phyloP scores from a whole-genome alignment of 2,888 invertebrate species.

The Lasioglossum vierecki region DNA sequence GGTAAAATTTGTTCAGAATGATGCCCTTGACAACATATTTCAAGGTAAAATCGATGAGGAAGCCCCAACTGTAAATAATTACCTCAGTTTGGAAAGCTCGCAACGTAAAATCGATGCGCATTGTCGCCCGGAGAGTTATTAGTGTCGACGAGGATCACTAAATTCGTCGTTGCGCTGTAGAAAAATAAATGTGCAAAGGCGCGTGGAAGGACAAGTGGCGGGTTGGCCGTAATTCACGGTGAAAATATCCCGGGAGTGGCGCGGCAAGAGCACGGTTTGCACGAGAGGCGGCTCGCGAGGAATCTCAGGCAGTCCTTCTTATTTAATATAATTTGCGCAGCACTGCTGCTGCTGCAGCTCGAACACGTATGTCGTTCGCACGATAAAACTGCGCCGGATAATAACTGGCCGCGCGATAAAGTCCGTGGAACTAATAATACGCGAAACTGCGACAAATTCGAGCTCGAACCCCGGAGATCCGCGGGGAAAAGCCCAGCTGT shows the following conservation, averaged over 20 bases:
- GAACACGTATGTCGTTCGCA: constrained; percentile 1
- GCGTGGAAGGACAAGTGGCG: background rate
- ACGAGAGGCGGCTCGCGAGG: background rate
- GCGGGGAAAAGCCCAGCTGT: constrained; percentile 40
- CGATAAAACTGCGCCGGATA: constrained; percentile 55
- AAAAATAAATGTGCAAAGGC: background rate
- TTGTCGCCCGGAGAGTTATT: background rate
- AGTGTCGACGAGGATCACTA: background rate
- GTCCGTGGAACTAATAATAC: constrained; percentile 61
- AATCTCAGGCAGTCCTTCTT: background rate
- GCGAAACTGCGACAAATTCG: constrained; percentile 58
- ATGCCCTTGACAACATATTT: too few species aligned
- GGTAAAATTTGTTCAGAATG: too few species aligned
- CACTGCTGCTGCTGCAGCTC: background rate
- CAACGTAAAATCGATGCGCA: background rate
- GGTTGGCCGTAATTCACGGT: constrained; percentile 28
- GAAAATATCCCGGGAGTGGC: constrained; percentile 1
- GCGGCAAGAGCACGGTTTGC: background rate
- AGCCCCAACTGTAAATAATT: too few species aligned
- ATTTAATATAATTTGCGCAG: background rate
- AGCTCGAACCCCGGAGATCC: constrained; percentile 33
- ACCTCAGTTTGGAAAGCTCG: too few species aligned
- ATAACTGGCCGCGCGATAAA: constrained; percentile 62
- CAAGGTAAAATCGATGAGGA: too few species aligned
- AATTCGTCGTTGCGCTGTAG: background rate